phyloP scores from a whole-genome alignment of 2,113 vertebrate species.

The Odontophorus gujanensis region DNA sequence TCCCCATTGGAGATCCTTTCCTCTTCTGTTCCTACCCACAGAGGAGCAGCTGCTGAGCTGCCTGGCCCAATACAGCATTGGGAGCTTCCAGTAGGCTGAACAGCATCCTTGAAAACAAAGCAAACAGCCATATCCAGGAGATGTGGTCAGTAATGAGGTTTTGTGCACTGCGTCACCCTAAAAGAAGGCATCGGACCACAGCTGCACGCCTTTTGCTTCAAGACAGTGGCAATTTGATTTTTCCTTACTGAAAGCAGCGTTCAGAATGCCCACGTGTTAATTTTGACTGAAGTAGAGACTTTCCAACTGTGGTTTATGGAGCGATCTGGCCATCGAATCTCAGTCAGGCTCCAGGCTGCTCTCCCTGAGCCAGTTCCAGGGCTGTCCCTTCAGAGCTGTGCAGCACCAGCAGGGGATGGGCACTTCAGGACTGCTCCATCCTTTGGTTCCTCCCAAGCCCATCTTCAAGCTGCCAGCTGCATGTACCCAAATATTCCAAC shows the following conservation, averaged over 20 bases:
- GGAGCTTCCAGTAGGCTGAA: background rate
- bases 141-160: accelerated
- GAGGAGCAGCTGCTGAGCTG: background rate
- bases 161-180: too few species aligned
- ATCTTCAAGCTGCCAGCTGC: background rate
- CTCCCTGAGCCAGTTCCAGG: too few species aligned
- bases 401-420: background rate
- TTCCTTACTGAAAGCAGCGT: background rate
- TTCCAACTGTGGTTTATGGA: background rate
- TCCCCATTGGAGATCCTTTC: background rate
- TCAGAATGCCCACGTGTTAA: accelerated
- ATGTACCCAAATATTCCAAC: background rate
- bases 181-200: background rate
- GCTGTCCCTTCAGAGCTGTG: background rate
- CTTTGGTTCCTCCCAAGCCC: background rate
- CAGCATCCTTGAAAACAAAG: background rate
- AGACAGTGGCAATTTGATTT: background rate
- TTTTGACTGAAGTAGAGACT: background rate
- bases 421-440: background rate
- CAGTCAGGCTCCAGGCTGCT: background rate
- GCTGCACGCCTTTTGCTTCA: background rate
- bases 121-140: background rate
- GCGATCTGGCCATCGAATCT: background rate
- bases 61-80: accelerated
- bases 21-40: background rate